A percentile compares a stretch with the other conserved stretches of the same genome.
phyloP scores from a whole-genome alignment of 2,888 invertebrate genomes.

The Epirrhoe alternata region DNA sequence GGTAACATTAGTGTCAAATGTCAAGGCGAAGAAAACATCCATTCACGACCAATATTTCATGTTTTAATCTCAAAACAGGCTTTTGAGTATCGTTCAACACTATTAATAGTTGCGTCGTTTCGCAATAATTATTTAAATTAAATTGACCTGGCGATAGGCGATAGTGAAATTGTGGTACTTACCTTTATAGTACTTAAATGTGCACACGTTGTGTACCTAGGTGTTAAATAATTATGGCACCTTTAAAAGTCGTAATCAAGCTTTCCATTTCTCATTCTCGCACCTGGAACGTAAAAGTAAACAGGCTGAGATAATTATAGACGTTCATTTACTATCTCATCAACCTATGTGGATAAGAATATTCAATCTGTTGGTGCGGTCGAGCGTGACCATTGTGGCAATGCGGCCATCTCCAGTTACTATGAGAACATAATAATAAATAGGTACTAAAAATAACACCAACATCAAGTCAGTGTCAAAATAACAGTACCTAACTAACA shows the following conservation, averaged over 20 bases:
- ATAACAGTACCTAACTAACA: neutral
- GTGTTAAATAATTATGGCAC: constrained; percentile 25
- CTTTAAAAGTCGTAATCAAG: constrained; percentile 7
- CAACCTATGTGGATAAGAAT: constrained; percentile 14
- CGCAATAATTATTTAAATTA: constrained; percentile 37
- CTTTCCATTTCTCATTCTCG: constrained; percentile 22
- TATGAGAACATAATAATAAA: constrained; percentile 57
- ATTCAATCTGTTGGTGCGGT: constrained; percentile 42
- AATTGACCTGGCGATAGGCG: constrained; percentile 35
- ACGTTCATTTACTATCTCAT: neutral
- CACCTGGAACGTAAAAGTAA: constrained; percentile 18
- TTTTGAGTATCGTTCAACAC: constrained; percentile 39
- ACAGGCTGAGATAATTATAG: constrained; percentile 8
- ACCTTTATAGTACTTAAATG: no score
- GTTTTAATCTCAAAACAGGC: constrained; percentile 24
- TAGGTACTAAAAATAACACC: constrained; percentile 51
- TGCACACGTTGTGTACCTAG: constrained; percentile 30
- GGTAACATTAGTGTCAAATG: neutral
- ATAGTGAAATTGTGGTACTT: constrained; percentile 36
- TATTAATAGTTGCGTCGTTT: constrained; percentile 26
- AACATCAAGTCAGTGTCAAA: neutral
- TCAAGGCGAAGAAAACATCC: constrained; percentile 21
- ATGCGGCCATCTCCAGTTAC: constrained; percentile 56
- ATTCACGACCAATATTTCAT: constrained; percentile 1
- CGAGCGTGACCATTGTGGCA: constrained; percentile 53